A percentile compares a stretch with the other conserved stretches of the same genome.
Conservation (phyloP, 2,888 invertebrate species). For the Cepaea hortensis region DNA sequence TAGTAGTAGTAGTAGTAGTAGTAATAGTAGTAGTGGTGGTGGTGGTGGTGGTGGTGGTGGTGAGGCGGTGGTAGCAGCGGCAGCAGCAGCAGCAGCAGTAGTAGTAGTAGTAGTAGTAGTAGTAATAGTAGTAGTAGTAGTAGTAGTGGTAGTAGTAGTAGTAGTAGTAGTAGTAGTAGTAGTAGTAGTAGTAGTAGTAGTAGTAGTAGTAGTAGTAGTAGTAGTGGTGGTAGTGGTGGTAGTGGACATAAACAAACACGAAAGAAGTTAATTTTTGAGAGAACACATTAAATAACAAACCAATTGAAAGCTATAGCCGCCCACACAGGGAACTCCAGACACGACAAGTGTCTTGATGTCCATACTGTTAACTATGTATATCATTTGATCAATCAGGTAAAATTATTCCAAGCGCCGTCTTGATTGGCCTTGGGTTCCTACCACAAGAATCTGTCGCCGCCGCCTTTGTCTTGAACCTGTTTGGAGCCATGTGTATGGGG, state of each 20-base stretch:
- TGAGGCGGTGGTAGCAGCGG: too few relatives aligned
- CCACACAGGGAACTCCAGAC: too few relatives aligned
- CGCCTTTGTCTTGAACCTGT: slow-evolving; percentile 63
- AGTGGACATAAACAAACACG: not conserved
- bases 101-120: too few relatives aligned
- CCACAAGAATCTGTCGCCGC: slow-evolving; percentile 55
- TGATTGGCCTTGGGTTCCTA: slow-evolving; percentile 64
- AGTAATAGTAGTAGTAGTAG: too few relatives aligned
- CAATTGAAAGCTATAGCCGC: too few relatives aligned
- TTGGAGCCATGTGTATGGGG: slow-evolving; percentile 56
- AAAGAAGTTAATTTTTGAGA: too few relatives aligned
- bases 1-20: not conserved
- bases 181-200: slow-evolving; percentile 37
- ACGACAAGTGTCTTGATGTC: too few relatives aligned
- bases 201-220: not conserved
- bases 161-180: slow-evolving; percentile 32
- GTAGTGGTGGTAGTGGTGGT: not conserved
- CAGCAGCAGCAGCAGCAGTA: too few relatives aligned
- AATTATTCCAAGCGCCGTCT: slow-evolving; percentile 59
- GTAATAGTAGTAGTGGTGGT: not conserved
- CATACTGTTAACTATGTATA: not conserved
- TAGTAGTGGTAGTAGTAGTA: slow-evolving; percentile 37
- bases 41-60: not conserved
- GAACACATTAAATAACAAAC: too few relatives aligned
- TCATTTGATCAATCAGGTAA: slow-evolving; percentile 56